Evolutionary conservation across 1,140 invertebrate genomes (phyloP).

Genomic region (Formica exsecta): DNA sequence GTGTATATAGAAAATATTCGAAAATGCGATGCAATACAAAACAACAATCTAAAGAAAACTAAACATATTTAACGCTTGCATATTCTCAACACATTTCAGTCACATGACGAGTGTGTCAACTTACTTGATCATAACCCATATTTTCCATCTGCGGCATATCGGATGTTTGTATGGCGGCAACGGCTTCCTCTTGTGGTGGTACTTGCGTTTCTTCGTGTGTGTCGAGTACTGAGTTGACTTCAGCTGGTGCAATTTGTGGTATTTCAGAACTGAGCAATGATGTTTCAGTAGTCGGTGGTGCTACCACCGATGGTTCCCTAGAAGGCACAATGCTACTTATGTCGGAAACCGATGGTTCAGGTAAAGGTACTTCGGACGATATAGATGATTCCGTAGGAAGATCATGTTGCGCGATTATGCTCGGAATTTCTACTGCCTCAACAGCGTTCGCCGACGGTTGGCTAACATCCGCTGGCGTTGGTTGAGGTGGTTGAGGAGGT

Average conservation of each 20-base stretch:
- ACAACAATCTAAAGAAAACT: background rate
- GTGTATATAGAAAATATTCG: background rate
- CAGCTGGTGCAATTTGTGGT: constrained; percentile 87
- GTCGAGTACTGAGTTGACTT: constrained; percentile 80
- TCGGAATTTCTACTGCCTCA: constrained; percentile 79
- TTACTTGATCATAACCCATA: constrained; percentile 89
- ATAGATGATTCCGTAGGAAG: constrained; percentile 69
- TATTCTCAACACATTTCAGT: constrained; percentile 1
- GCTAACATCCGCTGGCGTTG: constrained; percentile 68
- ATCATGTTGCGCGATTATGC: constrained; percentile 65
- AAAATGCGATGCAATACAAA: background rate
- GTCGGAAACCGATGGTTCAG: constrained; percentile 81
- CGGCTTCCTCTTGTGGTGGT: constrained; percentile 76
- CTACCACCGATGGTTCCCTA: constrained; percentile 75
- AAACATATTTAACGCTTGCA: background rate
- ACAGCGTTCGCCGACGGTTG: constrained; percentile 60
- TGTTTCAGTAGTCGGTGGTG: constrained; percentile 71
- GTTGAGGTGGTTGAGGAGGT: constrained; percentile 67
- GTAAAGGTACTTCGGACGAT: constrained; percentile 76
- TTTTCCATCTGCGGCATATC: constrained; percentile 89
- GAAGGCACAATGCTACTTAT: constrained; percentile 80
- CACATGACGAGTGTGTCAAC: constrained; percentile 13
- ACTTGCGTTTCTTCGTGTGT: constrained; percentile 71
- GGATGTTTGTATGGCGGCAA: constrained; percentile 65
- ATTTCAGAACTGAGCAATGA: constrained; percentile 81